A percentile compares a stretch with the other conserved stretches of the same genome.
Evolutionary conservation across 2,888 invertebrate genomes (phyloP).

Genomic region (Crematogaster levior): DNA sequence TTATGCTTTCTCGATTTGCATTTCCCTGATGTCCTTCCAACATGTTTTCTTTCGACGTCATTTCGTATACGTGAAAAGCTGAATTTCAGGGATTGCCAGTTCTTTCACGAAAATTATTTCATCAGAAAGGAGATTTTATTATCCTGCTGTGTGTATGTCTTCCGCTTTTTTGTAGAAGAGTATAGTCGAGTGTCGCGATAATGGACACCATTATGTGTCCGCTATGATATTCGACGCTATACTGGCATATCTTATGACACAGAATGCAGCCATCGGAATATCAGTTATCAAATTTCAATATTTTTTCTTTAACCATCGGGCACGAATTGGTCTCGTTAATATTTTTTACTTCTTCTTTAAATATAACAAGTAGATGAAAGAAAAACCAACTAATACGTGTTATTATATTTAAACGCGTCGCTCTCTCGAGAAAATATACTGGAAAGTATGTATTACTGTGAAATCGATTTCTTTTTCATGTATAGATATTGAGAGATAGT

Average conservation of each 20-base stretch:
- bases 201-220: conserved; percentile 19
- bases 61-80: not conserved
- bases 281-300: conserved; percentile 21
- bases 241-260: conserved; percentile 11
- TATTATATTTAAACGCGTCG: not conserved
- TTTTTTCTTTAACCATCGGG: not conserved
- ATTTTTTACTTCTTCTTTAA: not conserved
- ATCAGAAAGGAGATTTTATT: not conserved
- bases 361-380: not conserved
- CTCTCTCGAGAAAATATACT: not conserved
- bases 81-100: not conserved
- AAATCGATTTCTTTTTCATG: not conserved
- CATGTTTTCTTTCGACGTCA: not conserved
- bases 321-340: not conserved
- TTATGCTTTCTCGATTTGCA: conserved; percentile 19
- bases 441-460: not conserved
- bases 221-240: conserved; percentile 22
- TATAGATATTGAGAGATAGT: not conserved
- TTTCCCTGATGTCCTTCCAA: not conserved
- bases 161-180: not conserved
- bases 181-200: conserved; percentile 16
- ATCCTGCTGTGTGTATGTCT: not conserved
- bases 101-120: not conserved
- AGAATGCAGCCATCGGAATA: not conserved
- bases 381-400: not conserved